Conservation (phyloP, 2,888 invertebrate genomes). For the Drosophila acutilabella region DNA sequence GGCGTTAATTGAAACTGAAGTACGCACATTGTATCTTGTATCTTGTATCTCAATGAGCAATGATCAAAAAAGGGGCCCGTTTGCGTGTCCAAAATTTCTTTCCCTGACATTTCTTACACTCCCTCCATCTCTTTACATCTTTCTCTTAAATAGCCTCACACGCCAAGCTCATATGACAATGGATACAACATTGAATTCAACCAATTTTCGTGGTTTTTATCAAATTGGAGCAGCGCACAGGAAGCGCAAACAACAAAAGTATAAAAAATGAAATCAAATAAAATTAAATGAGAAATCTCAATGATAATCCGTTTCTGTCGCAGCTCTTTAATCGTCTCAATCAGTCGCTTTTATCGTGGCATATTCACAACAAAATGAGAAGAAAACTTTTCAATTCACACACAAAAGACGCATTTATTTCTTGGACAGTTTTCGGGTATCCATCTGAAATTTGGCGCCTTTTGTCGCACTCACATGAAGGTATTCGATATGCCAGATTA, state of each 20-base stretch:
- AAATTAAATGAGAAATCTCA: constrained; percentile 43
- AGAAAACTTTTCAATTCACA: constrained; percentile 67
- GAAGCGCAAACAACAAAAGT: constrained; percentile 47
- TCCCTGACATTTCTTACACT: not conserved
- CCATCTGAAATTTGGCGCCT: constrained; percentile 61
- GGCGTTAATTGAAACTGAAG: constrained; percentile 60
- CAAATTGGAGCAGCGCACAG: constrained; percentile 55
- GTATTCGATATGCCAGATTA: constrained; percentile 33
- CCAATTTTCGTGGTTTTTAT: constrained; percentile 27
- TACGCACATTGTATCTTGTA: not conserved
- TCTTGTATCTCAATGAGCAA: constrained; percentile 10
- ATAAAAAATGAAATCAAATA: too few species aligned
- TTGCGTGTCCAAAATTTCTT: constrained; percentile 49
- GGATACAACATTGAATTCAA: constrained; percentile 35
- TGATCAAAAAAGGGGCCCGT: constrained; percentile 58
- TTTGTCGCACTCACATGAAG: constrained; percentile 53
- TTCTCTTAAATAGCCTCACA: constrained; percentile 37
- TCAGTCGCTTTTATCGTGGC: constrained; percentile 63
- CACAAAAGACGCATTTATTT: constrained; percentile 67
- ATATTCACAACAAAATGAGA: constrained; percentile 55
- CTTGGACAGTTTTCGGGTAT: constrained; percentile 45
- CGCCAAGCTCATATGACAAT: constrained; percentile 49
- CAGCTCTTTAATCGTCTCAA: constrained; percentile 59
- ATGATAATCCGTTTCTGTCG: constrained; percentile 68
- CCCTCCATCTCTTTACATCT: not conserved